Evolutionary conservation across 2,888 invertebrate species (phyloP).

Genomic region (Deroplatys truncata): DNA sequence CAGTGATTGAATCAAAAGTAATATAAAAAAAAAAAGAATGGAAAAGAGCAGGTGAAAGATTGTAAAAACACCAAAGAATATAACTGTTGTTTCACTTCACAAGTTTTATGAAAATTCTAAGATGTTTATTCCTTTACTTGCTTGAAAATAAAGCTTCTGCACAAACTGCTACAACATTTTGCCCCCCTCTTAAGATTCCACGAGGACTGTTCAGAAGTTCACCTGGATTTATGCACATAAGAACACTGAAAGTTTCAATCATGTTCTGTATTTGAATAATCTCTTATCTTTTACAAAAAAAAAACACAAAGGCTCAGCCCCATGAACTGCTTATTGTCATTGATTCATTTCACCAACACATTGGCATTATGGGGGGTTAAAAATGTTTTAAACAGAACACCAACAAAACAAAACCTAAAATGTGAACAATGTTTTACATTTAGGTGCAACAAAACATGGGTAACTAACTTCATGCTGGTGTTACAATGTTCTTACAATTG

Average conservation of each 20-base stretch:
- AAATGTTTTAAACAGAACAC: not conserved
- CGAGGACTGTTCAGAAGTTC: not conserved
- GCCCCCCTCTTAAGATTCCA: no score
- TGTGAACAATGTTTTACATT: not conserved
- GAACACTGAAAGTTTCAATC: not conserved
- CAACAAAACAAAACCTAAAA: not conserved
- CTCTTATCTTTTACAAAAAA: not conserved
- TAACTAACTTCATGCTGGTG: no score
- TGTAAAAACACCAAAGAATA: no score
- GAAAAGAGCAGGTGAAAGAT: no score
- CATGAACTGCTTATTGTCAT: not conserved
- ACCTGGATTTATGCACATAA: not conserved
- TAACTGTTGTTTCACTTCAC: no score
- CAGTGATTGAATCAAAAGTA: no score
- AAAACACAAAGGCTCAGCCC: not conserved
- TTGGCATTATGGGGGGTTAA: no score
- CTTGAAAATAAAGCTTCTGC: no score
- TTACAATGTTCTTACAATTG: not conserved
- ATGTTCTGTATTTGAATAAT: not conserved
- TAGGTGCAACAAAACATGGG: not conserved
- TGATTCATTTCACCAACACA: not conserved
- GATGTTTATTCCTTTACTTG: no score
- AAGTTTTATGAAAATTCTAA: no score
- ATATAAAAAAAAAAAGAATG: no score
- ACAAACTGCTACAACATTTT: no score